A percentile compares a stretch with the other conserved stretches of the same genome.
Conservation (phyloP, 2,888 invertebrate species). For the Cephus runcator region DNA sequence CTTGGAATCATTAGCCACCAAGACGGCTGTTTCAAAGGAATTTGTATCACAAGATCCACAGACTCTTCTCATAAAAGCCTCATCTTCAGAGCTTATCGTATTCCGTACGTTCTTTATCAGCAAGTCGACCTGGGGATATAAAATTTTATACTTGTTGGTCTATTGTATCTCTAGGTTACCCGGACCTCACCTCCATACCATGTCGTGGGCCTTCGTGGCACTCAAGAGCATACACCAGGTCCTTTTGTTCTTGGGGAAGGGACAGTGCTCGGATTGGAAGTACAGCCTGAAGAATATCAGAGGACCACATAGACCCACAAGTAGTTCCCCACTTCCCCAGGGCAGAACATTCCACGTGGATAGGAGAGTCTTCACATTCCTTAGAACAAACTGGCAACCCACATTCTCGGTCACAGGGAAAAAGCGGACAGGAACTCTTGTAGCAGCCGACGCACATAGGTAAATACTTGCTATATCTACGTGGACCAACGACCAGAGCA, state of each 20-base stretch:
- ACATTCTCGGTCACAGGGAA: slow-evolving; percentile 73
- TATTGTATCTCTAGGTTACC: not conserved
- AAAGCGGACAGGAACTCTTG: slow-evolving; percentile 59
- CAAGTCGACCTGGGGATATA: slow-evolving; percentile 60
- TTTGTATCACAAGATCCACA: slow-evolving; percentile 75
- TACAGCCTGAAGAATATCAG: slow-evolving; percentile 61
- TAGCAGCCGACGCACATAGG: slow-evolving; percentile 76
- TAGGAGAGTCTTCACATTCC: slow-evolving; percentile 70
- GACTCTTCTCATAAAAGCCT: slow-evolving; percentile 70
- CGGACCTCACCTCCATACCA: slow-evolving; percentile 67
- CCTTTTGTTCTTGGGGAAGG: slow-evolving; percentile 65
- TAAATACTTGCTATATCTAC: slow-evolving; percentile 67
- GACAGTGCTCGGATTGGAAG: slow-evolving; percentile 65
- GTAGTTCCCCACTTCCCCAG: slow-evolving; percentile 71
- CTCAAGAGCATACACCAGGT: slow-evolving; percentile 69
- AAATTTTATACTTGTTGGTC: not conserved
- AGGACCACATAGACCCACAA: slow-evolving; percentile 54
- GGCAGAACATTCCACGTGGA: slow-evolving; percentile 76
- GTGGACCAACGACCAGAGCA: slow-evolving; percentile 78
- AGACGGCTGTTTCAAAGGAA: slow-evolving; percentile 73
- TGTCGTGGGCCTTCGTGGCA: slow-evolving; percentile 69
- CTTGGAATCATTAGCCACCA: slow-evolving; percentile 61
- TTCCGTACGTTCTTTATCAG: slow-evolving; percentile 67
- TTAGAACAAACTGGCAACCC: slow-evolving; percentile 77
- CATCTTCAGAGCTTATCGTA: slow-evolving; percentile 69